phyloP scores from a whole-genome alignment of 2,888 invertebrate species.

The Papilio demoleus region DNA sequence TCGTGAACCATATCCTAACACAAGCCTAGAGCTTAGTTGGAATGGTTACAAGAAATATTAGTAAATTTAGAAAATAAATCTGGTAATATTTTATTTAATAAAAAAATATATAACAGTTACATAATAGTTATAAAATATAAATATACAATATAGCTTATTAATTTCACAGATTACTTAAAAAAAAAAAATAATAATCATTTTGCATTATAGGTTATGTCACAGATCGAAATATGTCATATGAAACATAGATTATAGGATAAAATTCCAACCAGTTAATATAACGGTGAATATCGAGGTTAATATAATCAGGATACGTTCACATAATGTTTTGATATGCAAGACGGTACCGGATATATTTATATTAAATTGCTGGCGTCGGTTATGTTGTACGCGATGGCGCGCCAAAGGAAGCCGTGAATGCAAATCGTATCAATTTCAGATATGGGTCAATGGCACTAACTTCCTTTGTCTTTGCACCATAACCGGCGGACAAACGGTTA shows the following conservation, averaged over 20 bases:
- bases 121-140: too few species aligned
- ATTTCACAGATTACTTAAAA: too few species aligned
- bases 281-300: conserved; percentile 7
- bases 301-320: conserved; percentile 12
- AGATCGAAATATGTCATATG: too few species aligned
- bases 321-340: conserved; percentile 26
- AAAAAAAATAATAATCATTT: too few species aligned
- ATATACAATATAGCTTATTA: too few species aligned
- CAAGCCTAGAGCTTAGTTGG: too few species aligned
- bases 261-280: conserved; percentile 1
- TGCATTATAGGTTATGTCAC: too few species aligned
- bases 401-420: conserved; percentile 37
- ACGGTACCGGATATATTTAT: conserved; percentile 26
- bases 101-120: too few species aligned
- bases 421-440: conserved; percentile 43
- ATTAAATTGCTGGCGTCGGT: conserved; percentile 24
- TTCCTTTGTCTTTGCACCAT: conserved; percentile 40
- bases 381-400: conserved; percentile 32
- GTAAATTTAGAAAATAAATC: too few species aligned
- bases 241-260: neutral
- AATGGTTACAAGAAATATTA: too few species aligned
- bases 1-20: too few species aligned
- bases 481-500: conserved; percentile 6
- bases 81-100: too few species aligned
- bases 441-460: conserved; percentile 46